phyloP scores from a whole-genome alignment of 2,113 vertebrate genomes.

The Castor canadensis region DNA sequence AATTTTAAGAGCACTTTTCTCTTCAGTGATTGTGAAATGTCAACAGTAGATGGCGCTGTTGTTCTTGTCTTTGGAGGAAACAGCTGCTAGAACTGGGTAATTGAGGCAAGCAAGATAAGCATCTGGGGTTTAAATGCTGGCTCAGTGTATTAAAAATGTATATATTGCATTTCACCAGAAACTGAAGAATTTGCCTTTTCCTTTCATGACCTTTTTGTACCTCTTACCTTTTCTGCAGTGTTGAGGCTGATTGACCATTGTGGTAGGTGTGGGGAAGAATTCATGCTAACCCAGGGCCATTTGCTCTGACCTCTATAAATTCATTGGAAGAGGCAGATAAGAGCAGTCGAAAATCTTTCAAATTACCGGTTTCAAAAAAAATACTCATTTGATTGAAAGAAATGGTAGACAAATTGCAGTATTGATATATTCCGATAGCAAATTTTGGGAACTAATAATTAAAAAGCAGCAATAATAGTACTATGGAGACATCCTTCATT shows the following conservation, averaged over 20 bases:
- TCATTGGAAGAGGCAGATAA: not conserved
- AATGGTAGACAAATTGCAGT: not conserved
- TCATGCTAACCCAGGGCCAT: not conserved
- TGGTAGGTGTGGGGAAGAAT: not conserved
- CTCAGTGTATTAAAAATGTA: not conserved
- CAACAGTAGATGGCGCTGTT: conserved; percentile 70
- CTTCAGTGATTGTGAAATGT: not conserved
- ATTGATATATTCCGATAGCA: not conserved
- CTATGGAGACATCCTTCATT: not conserved
- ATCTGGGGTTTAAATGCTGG: not conserved
- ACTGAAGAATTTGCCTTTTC: not conserved
- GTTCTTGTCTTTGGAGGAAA: not conserved
- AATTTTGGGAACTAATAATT: not conserved
- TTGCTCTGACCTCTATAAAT: not conserved
- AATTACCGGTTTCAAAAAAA: not conserved
- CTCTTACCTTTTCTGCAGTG: not conserved
- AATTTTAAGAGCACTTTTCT: not conserved
- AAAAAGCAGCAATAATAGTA: not conserved
- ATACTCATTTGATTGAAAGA: not conserved
- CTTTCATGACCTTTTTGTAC: not conserved
- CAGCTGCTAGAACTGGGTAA: fast-evolving
- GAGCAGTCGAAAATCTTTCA: not conserved
- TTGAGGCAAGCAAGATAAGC: not conserved
- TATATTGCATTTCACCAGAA: not conserved
- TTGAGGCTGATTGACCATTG: not conserved